phyloP scores from a whole-genome alignment of 2,797 vertebrate genomes.

The Labroides dimidiatus region DNA sequence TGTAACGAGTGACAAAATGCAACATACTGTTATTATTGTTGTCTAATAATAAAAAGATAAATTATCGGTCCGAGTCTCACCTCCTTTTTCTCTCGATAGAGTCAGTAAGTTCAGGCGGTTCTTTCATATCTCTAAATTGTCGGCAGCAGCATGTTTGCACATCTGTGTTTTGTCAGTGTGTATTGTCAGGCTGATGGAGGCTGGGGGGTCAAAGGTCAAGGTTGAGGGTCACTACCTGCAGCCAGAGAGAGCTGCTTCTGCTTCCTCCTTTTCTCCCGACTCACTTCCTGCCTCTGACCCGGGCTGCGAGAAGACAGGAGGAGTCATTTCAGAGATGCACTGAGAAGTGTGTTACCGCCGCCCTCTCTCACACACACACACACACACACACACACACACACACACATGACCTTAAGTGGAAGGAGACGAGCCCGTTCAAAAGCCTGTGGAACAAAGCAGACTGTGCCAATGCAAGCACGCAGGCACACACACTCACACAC shows the following conservation, averaged over 20 bases:
- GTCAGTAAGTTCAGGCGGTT: background rate
- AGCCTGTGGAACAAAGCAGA: conserved; percentile 40
- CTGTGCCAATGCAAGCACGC: conserved; percentile 32
- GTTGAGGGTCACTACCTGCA: conserved; percentile 82
- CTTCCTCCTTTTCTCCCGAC: conserved; percentile 83
- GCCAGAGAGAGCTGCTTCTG: conserved; percentile 77
- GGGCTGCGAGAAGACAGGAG: conserved; percentile 72
- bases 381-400: conserved; percentile 17
- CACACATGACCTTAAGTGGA: conserved; percentile 51
- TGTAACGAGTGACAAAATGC: conserved; percentile 69
- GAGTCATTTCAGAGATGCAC: conserved; percentile 71
- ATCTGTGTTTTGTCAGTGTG: conserved; percentile 77
- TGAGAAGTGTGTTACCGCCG: conserved; percentile 50
- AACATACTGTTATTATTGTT: conserved; percentile 71
- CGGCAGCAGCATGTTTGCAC: conserved; percentile 43
- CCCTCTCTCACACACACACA: conserved; percentile 30
- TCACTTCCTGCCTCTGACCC: conserved; percentile 82
- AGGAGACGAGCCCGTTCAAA: conserved; percentile 50
- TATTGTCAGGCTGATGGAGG: conserved; percentile 69
- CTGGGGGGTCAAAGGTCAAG: conserved; percentile 73
- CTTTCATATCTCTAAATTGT: conserved; percentile 24
- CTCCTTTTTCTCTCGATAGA: conserved; percentile 6
- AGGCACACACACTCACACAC: conserved; percentile 23
- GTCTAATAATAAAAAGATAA: conserved; percentile 76
- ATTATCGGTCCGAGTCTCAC: conserved; percentile 56